A percentile compares a stretch with the other conserved stretches of the same genome.
Evolutionary conservation across 2,797 vertebrate genomes (phyloP).

Genomic region (Sternarchorhynchus goeldii): DNA sequence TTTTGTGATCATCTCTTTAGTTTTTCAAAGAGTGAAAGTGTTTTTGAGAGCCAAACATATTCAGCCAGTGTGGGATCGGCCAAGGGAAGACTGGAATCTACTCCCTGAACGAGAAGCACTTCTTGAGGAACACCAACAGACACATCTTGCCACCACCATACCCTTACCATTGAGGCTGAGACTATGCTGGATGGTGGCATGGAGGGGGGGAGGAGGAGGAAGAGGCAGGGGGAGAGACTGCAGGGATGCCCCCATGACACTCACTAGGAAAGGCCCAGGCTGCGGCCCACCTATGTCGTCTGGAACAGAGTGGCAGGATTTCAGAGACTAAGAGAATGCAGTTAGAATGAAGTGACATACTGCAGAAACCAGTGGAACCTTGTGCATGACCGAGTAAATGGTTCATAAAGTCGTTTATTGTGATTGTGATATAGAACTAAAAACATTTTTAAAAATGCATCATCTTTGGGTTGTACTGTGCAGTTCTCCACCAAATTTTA

Average conservation of each 20-base stretch:
- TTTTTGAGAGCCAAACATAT: conserved; percentile 28
- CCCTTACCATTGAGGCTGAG: conserved; percentile 81
- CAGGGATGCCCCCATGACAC: conserved; percentile 91
- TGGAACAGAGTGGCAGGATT: conserved; percentile 77
- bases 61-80: background rate
- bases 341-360: conserved; percentile 15
- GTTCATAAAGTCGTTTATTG: background rate
- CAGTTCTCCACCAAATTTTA: conserved; percentile 5
- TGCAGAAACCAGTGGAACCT: conserved; percentile 15
- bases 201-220: conserved; percentile 91
- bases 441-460: background rate
- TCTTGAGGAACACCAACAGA: conserved; percentile 22
- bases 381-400: background rate
- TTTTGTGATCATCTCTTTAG: conserved; percentile 2
- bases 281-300: conserved; percentile 95
- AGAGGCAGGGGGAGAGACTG: conserved; percentile 96
- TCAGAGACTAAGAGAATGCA: conserved; percentile 47
- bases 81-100: conserved; percentile 24
- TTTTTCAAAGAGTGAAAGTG: conserved; percentile 27
- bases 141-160: conserved; percentile 39
- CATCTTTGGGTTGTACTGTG: background rate
- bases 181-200: conserved; percentile 90
- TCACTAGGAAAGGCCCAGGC: conserved; percentile 90
- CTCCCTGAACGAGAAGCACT: conserved; percentile 29
- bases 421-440: background rate